Percentiles rank a stretch among this genome's conserved stretches.
These are phyloP conservation scores for Nycticorax nycticorax DNA, from an alignment of 2,113 vertebrate species.

Conservation along the genomic window DNA sequence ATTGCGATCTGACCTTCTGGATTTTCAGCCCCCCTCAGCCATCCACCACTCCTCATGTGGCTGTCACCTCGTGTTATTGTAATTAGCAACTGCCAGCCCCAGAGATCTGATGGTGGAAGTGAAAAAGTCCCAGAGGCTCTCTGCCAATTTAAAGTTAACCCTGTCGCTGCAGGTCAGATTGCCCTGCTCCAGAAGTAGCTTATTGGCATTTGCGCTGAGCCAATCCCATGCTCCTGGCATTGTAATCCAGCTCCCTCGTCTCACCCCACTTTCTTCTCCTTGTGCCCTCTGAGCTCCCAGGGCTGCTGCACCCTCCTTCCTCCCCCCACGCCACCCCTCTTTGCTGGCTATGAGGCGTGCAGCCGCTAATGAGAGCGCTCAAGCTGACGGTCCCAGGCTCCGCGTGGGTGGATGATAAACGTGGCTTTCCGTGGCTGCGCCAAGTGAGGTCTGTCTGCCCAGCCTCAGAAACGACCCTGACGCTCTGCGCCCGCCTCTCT, in stretches of 20 bases:
- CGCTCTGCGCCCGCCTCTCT: background rate
- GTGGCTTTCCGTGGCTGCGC: background rate
- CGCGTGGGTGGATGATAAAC: background rate
- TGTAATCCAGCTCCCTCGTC: background rate
- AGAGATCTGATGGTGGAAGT: background rate
- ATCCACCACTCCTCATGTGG: background rate
- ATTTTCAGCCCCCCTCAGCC: background rate
- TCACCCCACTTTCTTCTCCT: background rate
- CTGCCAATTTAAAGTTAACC: slow-evolving; percentile 21
- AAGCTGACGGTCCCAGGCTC: background rate
- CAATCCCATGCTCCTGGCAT: background rate
- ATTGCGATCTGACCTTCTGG: background rate
- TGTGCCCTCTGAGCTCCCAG: background rate
- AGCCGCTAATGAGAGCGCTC: background rate
- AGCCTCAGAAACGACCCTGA: background rate
- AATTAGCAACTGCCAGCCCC: slow-evolving; percentile 9
- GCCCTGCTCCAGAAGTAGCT: background rate
- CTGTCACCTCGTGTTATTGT: background rate
- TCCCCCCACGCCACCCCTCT: background rate
- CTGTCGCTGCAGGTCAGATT: background rate
- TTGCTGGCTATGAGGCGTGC: background rate
- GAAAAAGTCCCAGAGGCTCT: background rate
- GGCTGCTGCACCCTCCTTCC: background rate
- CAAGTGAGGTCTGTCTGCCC: background rate
- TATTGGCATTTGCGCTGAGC: background rate